phyloP scores from a whole-genome alignment of 2,888 invertebrate species.

The Brachycybe producta region DNA sequence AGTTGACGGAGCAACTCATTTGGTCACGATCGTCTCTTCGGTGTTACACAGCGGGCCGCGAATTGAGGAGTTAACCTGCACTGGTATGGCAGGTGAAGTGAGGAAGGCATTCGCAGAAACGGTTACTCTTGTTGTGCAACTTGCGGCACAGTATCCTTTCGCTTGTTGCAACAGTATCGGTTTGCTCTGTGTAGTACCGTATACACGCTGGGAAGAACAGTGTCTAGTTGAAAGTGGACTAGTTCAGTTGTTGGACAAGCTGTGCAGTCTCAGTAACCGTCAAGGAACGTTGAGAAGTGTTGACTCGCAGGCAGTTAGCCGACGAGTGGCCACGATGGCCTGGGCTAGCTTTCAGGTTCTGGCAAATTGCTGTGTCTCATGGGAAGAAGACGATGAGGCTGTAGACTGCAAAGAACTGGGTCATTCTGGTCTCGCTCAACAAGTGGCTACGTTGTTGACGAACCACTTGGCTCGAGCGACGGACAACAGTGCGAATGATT shows the following conservation, averaged over 20 bases:
- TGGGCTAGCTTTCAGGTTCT: slow-evolving; percentile 37
- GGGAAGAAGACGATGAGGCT: slow-evolving; percentile 31
- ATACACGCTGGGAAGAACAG: slow-evolving; percentile 34
- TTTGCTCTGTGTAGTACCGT: slow-evolving; percentile 33
- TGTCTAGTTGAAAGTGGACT: slow-evolving; percentile 34
- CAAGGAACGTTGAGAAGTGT: slow-evolving; percentile 25
- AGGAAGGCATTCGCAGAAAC: slow-evolving; percentile 33
- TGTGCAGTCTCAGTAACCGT: slow-evolving; percentile 32
- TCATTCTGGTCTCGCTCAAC: slow-evolving; percentile 33
- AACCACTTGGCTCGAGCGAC: slow-evolving; percentile 35
- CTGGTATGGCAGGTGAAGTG: slow-evolving; percentile 9
- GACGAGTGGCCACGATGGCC: slow-evolving; percentile 33
- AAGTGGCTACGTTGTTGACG: slow-evolving; percentile 33
- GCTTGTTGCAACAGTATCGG: slow-evolving; percentile 34
- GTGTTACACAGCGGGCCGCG: slow-evolving; percentile 32
- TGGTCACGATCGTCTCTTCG: slow-evolving; percentile 33
- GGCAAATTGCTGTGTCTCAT: slow-evolving; percentile 34
- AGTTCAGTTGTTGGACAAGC: slow-evolving; percentile 32
- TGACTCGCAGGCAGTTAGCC: slow-evolving; percentile 29
- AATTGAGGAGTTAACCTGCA: slow-evolving; percentile 15
- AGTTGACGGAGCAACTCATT: slow-evolving; percentile 32
- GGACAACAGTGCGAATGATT: slow-evolving; percentile 32
- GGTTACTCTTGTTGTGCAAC: slow-evolving; percentile 33
- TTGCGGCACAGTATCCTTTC: slow-evolving; percentile 32
- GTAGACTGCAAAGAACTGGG: slow-evolving; percentile 28